Percentiles rank a stretch among this genome's conserved stretches.
Evolutionary conservation across 2,113 vertebrate genomes (phyloP).

Genomic region (Cyprinodon brontotheroides): DNA sequence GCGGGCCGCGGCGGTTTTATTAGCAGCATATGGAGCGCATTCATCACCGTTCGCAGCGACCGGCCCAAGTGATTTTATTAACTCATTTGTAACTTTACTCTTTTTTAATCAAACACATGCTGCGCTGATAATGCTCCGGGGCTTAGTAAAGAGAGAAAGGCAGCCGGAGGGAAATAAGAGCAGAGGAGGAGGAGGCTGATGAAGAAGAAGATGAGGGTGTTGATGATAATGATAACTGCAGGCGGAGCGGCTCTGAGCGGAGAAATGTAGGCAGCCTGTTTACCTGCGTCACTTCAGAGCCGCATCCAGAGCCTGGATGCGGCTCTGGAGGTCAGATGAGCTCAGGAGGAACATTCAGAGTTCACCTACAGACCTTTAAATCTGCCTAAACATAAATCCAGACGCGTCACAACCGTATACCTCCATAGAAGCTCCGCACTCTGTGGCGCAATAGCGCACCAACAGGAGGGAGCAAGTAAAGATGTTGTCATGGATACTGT

Average conservation of each 20-base stretch:
- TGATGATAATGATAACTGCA: slow-evolving; percentile 56
- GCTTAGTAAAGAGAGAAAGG: slow-evolving; percentile 76
- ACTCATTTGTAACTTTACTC: slow-evolving; percentile 82
- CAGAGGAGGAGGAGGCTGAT: slow-evolving; percentile 20
- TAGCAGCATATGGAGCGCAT: slow-evolving; percentile 81
- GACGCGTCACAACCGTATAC: too few relatives aligned
- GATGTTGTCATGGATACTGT: neutral
- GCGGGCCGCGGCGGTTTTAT: slow-evolving; percentile 77
- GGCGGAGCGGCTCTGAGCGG: slow-evolving; percentile 35
- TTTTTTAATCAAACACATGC: slow-evolving; percentile 83
- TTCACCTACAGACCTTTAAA: neutral
- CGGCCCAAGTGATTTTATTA: slow-evolving; percentile 79
- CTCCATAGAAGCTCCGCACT: too few relatives aligned
- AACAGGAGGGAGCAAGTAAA: neutral
- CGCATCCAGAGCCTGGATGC: neutral
- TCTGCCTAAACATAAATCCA: neutral
- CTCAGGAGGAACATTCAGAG: neutral
- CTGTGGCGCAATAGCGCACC: too few relatives aligned
- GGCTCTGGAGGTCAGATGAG: neutral
- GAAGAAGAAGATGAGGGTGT: slow-evolving; percentile 9
- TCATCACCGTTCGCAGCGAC: slow-evolving; percentile 81
- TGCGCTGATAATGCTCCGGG: slow-evolving; percentile 72
- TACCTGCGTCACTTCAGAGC: slow-evolving; percentile 39
- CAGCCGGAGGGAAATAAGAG: slow-evolving; percentile 78
- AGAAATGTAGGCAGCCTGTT: slow-evolving; percentile 61